phyloP scores from a whole-genome alignment of 2,113 vertebrate genomes.

The Carollia perspicillata region DNA sequence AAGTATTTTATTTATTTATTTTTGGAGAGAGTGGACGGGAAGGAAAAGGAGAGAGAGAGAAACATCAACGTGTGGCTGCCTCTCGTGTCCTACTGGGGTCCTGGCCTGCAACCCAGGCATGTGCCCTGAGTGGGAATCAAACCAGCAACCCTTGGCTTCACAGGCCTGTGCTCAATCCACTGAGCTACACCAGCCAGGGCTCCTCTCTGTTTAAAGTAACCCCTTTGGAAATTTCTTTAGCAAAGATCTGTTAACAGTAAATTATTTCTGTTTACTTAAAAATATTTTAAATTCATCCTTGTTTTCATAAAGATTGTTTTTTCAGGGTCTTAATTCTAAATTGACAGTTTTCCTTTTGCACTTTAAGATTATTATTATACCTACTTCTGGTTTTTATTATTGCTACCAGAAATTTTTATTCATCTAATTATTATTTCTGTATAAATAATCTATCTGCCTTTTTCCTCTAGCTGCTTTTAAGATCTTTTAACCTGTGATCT shows the following conservation, averaged over 20 bases:
- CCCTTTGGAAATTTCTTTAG: not conserved
- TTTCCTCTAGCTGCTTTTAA: not conserved
- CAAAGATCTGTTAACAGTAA: not conserved
- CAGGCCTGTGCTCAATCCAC: too few species aligned
- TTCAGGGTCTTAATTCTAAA: not conserved
- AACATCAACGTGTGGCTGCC: too few species aligned
- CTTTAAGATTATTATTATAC: not conserved
- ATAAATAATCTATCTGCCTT: not conserved
- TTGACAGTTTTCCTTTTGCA: not conserved
- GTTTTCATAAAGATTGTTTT: not conserved
- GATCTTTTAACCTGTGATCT: not conserved
- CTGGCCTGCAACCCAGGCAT: too few species aligned
- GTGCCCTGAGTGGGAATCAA: too few species aligned
- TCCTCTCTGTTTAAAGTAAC: not conserved
- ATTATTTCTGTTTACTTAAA: not conserved
- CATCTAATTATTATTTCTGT: not conserved
- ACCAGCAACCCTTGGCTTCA: too few species aligned
- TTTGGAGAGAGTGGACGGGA: too few species aligned
- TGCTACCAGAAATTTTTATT: not conserved
- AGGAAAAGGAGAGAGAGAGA: too few species aligned
- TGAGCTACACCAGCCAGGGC: too few species aligned
- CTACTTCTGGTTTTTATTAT: not conserved
- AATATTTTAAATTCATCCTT: not conserved
- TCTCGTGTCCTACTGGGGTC: too few species aligned
- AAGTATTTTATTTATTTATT: too few species aligned